These are phyloP conservation scores for Listrodromus nycthemerus DNA, from an alignment of 2,888 invertebrate genomes.

Conservation along the genomic window DNA sequence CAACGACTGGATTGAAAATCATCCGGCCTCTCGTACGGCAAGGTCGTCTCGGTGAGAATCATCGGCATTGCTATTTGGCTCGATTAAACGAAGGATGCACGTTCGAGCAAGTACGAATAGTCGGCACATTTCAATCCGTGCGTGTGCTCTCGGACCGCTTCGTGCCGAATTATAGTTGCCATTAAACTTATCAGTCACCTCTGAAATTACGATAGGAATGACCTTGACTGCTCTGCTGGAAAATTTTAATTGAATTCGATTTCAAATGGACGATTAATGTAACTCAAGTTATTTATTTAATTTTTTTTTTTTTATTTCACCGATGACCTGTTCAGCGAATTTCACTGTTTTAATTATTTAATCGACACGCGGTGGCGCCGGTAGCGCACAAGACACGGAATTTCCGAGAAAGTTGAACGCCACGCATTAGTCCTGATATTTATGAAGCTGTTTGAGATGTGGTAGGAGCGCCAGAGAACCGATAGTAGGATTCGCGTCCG, in stretches of 20 bases:
- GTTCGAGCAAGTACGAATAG: background rate
- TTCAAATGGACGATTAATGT: background rate
- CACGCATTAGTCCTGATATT: constrained; percentile 43
- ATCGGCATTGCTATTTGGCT: background rate
- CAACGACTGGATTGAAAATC: constrained; percentile 32
- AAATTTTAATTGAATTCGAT: background rate
- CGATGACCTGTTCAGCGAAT: constrained; percentile 26
- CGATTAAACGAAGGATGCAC: background rate
- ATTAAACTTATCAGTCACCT: background rate
- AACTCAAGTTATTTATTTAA: background rate
- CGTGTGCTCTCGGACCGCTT: background rate
- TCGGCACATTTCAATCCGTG: background rate
- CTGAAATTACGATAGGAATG: background rate
- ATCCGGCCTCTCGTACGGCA: constrained; percentile 43
- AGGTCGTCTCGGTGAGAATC: constrained; percentile 24
- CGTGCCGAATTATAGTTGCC: background rate
- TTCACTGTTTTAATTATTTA: background rate
- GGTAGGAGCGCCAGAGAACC: background rate
- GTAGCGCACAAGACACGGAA: constrained; percentile 8
- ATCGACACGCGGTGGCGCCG: background rate
- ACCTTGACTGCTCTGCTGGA: background rate
- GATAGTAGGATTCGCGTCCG: background rate
- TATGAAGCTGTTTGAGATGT: constrained; percentile 48
- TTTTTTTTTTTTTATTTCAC: constrained; percentile 32
- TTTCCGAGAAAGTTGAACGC: constrained; percentile 59